Conservation (phyloP, 1,140 invertebrate species). For the Chlorops oryzae region DNA sequence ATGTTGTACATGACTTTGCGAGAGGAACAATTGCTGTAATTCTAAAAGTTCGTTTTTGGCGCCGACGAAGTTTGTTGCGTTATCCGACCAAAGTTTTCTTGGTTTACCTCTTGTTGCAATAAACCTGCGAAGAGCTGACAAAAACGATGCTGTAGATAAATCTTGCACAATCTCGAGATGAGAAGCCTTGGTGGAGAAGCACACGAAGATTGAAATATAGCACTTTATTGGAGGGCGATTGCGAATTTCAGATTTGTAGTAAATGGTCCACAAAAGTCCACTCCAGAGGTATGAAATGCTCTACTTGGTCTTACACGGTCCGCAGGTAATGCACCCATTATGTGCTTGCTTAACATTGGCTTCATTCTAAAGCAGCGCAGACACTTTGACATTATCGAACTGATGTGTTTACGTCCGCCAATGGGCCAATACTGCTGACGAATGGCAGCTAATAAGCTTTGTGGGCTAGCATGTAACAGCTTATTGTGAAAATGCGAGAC, state of each 20-base stretch:
- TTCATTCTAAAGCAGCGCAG: slow-evolving; percentile 4
- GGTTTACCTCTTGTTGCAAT: too few relatives aligned
- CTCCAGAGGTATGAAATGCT: slow-evolving; percentile 1
- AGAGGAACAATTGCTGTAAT: too few relatives aligned
- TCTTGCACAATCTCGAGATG: slow-evolving; percentile 9
- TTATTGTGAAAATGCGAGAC: slow-evolving; percentile 10
- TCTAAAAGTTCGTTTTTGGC: too few relatives aligned
- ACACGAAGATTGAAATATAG: slow-evolving; percentile 13
- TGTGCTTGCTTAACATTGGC: slow-evolving; percentile 4
- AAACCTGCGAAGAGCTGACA: too few relatives aligned
- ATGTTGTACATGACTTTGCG: too few relatives aligned
- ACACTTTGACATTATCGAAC: slow-evolving; percentile 2
- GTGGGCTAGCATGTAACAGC: slow-evolving; percentile 9
- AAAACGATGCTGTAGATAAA: too few relatives aligned
- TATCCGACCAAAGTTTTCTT: too few relatives aligned
- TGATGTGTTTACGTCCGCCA: slow-evolving; percentile 4
- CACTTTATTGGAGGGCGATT: slow-evolving; percentile 8
- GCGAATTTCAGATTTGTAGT: slow-evolving; percentile 13
- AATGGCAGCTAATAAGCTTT: slow-evolving; percentile 1
- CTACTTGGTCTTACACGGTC: not conserved
- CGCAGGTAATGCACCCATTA: slow-evolving; percentile 1
- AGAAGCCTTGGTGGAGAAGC: slow-evolving; percentile 9
- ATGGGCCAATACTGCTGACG: slow-evolving; percentile 10
- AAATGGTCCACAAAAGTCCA: slow-evolving; percentile 14
- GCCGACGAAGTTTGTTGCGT: too few relatives aligned